Conservation (phyloP, 2,888 invertebrate genomes). For the Leptopterna dolabrata region DNA sequence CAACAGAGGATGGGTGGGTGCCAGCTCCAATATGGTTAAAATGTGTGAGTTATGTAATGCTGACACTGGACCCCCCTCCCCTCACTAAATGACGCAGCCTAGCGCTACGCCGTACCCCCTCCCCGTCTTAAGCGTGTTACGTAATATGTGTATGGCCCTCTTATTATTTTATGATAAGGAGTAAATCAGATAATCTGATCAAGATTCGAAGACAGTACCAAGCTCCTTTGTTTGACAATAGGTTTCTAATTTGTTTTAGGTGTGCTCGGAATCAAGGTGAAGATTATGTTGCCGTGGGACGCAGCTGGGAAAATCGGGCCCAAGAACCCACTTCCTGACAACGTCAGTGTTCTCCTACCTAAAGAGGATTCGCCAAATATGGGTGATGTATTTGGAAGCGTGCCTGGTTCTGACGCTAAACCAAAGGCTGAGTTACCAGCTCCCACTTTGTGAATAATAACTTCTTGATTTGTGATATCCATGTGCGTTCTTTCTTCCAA, state of each 20-base stretch:
- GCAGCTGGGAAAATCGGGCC: constrained; percentile 97
- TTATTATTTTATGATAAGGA: too few species aligned
- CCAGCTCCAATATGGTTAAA: too few species aligned
- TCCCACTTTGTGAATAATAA: constrained; percentile 28
- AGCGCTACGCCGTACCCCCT: too few species aligned
- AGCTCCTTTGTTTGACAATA: too few species aligned
- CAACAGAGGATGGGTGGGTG: too few species aligned
- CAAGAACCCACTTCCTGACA: constrained; percentile 96
- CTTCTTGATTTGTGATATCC: background rate
- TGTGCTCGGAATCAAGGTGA: constrained; percentile 82
- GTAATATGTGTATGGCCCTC: too few species aligned
- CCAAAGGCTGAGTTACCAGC: constrained; percentile 30
- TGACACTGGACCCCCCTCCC: too few species aligned
- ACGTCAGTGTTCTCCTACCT: constrained; percentile 96
- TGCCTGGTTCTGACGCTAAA: constrained; percentile 16
- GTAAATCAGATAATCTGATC: too few species aligned
- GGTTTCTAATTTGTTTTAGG: constrained; percentile 62
- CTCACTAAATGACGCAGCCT: too few species aligned
- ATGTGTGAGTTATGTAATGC: too few species aligned
- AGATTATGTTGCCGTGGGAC: constrained; percentile 99
- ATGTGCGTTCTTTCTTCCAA: background rate
- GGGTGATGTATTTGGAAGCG: background rate
- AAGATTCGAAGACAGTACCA: too few species aligned
- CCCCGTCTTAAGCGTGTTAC: too few species aligned
- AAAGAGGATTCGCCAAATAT: constrained; percentile 84